Evolutionary conservation across 1,140 invertebrate species (phyloP), one percentile per base, ranked within the genome.

Genomic region (Dendrolimus kikuchii): DNA sequence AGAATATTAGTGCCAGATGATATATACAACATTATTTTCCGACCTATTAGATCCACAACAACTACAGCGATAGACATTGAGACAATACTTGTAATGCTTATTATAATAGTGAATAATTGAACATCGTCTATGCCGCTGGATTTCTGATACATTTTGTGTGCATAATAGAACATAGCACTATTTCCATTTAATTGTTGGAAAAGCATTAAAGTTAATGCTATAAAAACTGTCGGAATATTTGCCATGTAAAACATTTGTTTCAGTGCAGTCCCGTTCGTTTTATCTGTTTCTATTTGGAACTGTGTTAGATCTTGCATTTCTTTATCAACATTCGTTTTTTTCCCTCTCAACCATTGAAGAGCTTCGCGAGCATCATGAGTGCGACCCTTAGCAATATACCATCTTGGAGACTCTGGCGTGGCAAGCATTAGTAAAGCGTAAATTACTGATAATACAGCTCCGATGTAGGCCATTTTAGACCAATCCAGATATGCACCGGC

Each of bases 161-260:
- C 95, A 73, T 98, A 98, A 76, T 98, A 98, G 61, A 98, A 96
- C 36, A 98, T 93, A 4, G 96, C 96, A 66, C 97, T 98, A 62
- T 97, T 96, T 36, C 96, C 97, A 62, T 93, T 96, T 55, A 97
- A 86, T 81, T 98, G 96, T 89, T 98, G 96, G 89, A 98, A 95
- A 71, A 96, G 92, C 96, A 98, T 98, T 38, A 98, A 88, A 4
- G 94, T 94, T 5, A 98, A 77, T 0, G 94, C 92, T 41, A 98
- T 94, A 0, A 92, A 68, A 7, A 97, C 74, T 0, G 95, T 93
- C 60, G 92, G 93, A 7, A 94, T 62, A 69, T 96, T 92, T 50
- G 87, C 88, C 5, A 81, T 89, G 36, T 89, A 90, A 59, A 95
- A 91, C 4, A 96, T 76, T 61, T 95, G 93, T 51, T 86, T 61